Evolutionary conservation across 2,888 invertebrate genomes (phyloP).

Genomic region (Epinotia bilunana): DNA sequence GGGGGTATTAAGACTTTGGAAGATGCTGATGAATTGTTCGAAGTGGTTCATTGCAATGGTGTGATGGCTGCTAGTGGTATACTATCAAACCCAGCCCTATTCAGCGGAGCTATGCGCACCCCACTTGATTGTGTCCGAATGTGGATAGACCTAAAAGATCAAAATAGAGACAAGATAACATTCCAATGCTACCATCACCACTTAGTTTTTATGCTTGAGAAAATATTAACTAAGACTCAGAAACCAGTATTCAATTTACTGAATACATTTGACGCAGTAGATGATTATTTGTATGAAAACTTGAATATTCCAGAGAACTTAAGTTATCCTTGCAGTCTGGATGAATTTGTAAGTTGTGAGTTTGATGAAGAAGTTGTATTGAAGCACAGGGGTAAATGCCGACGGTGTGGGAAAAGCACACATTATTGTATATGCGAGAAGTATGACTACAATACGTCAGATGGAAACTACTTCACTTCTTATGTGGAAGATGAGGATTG

Average conservation of each 20-base stretch:
- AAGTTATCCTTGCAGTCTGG: conserved; percentile 54
- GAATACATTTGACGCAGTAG: conserved; percentile 87
- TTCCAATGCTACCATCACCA: conserved; percentile 98
- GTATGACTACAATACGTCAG: conserved; percentile 64
- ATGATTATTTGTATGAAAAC: conserved; percentile 87
- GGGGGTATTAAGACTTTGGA: conserved; percentile 91
- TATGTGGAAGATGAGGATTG: conserved; percentile 69
- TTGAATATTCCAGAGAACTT: conserved; percentile 69
- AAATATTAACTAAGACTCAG: conserved; percentile 88
- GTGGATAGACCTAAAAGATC: conserved; percentile 90
- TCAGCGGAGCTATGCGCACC: conserved; percentile 88
- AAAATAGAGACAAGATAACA: conserved; percentile 85
- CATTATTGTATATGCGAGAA: conserved; percentile 71
- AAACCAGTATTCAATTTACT: conserved; percentile 92
- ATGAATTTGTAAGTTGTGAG: conserved; percentile 68
- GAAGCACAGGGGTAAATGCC: conserved; percentile 76
- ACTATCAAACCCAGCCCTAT: conserved; percentile 95
- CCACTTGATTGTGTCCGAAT: conserved; percentile 90
- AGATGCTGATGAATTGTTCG: conserved; percentile 88
- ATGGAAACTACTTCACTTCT: conserved; percentile 72
- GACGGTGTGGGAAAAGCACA: conserved; percentile 70
- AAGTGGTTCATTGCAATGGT: conserved; percentile 89
- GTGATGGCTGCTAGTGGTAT: conserved; percentile 97
- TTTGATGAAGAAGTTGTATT: conserved; percentile 73
- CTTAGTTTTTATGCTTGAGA: conserved; percentile 97